These are phyloP conservation scores for Drosophila pegasa DNA, from an alignment of 2,888 invertebrate genomes.

Conservation along the genomic window DNA sequence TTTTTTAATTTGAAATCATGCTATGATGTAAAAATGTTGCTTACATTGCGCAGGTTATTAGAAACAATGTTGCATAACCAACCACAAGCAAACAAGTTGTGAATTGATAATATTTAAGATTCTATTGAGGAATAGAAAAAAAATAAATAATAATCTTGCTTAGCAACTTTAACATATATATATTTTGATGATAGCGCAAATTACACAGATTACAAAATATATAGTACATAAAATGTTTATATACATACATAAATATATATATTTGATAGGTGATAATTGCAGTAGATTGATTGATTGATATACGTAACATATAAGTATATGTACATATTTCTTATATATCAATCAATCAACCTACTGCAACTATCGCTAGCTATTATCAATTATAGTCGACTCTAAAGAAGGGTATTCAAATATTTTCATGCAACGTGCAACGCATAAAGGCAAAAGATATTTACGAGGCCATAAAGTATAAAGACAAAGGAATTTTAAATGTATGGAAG, in stretches of 20 bases:
- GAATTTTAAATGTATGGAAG: neutral
- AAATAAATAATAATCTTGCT: conserved; percentile 2
- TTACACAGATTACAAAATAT: neutral
- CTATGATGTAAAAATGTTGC: too few relatives aligned
- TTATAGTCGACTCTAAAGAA: neutral
- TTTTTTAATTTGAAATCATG: too few relatives aligned
- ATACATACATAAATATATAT: too few relatives aligned
- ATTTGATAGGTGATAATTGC: neutral
- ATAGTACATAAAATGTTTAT: neutral
- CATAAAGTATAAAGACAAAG: neutral
- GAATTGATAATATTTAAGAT: neutral
- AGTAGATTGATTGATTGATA: neutral
- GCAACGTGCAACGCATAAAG: neutral
- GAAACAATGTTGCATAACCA: conserved; percentile 1
- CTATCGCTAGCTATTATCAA: neutral
- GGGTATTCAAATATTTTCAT: neutral
- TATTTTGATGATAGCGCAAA: neutral
- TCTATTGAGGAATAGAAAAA: neutral
- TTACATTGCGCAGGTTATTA: neutral
- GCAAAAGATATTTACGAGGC: neutral
- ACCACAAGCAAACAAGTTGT: neutral
- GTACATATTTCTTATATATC: too few relatives aligned
- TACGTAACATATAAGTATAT: neutral
- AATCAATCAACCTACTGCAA: neutral
- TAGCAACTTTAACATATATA: neutral